Evolutionary conservation across 2,113 vertebrate species (phyloP), one percentile per base, ranked within the genome.

Genomic region (Odocoileus hemionus): DNA sequence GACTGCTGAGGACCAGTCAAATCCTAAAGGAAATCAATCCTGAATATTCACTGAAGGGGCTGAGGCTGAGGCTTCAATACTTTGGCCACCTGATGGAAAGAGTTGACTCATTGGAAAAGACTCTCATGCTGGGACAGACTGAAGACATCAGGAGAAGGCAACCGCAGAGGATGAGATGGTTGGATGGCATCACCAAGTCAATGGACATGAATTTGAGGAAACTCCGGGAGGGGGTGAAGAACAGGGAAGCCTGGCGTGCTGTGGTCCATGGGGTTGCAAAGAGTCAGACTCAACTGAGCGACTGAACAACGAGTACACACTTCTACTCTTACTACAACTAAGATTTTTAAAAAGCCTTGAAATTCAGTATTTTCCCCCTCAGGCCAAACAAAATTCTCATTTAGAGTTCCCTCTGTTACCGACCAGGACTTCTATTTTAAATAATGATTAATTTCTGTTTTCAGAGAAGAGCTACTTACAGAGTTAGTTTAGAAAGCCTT

Each of bases 291-390:
- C 67, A 39, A 23, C 10, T 6, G 67, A 74, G 36, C 2, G 1
- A 74, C 67, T 74, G 21, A 74, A 39, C 19, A 74, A 12, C 11
- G 39, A 25, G 17, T 52, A 52, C 8, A 47, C 9, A 30, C 26
- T 7, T 70, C 70, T n/a, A 36, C 54, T 90, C 89, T 89, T 52
- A 80, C 9, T 78, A 43, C 45, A 84, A 26, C 3, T n/a, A 33
- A 80, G 23, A 92, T 82, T 30, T 50, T 74, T 39, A 80, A 86
- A 67, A 55, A 83, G 10, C 15, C 58, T 89, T 39, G 1, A 94
- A 88, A 79, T 82, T 82, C 80, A n/a, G 6, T 61, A 86, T 92
- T 74, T 16, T 93, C 91, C 55, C 67, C 36, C n/a, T 89, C 67
- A 30, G 54, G 19, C 54, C 16, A 36, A 61, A 88, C 64, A 78